phyloP scores from a whole-genome alignment of 2,113 vertebrate genomes.

The Rhea pennata region DNA sequence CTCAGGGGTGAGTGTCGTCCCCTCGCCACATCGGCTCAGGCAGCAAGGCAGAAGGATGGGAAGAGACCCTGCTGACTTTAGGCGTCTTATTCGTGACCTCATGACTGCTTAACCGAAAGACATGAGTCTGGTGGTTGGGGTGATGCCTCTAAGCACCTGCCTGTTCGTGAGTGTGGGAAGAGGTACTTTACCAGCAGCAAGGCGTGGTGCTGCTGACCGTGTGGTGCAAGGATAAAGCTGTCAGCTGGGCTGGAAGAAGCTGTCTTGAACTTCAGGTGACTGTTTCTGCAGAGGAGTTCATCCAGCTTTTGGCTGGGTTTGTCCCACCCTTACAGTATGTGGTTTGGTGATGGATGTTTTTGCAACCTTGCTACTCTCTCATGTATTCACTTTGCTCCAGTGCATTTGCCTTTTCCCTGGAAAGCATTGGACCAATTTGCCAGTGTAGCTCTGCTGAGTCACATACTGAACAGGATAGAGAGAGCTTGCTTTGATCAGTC shows the following conservation, averaged over 20 bases:
- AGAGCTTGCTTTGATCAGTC: constrained; percentile 4
- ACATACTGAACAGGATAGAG: background rate
- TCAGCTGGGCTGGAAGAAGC: background rate
- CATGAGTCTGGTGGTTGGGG: background rate
- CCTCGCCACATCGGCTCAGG: background rate
- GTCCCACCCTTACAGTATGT: background rate
- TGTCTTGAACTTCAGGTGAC: background rate
- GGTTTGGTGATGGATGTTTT: background rate
- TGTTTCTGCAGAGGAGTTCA: background rate
- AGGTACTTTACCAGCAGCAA: background rate
- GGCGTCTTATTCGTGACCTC: background rate
- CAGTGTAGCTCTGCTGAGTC: background rate
- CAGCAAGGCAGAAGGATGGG: background rate
- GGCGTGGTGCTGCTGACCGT: background rate
- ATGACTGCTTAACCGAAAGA: background rate
- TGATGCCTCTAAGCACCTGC: background rate
- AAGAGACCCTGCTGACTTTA: background rate
- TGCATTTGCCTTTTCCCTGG: background rate
- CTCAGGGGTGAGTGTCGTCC: fast-evolving
- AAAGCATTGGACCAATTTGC: background rate
- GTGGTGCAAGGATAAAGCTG: background rate
- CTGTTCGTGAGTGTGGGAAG: background rate
- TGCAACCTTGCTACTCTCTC: background rate
- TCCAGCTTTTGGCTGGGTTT: background rate
- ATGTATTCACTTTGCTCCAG: background rate